Evolutionary conservation across 2,797 vertebrate genomes (phyloP), one percentile per base, ranked within the genome.

Genomic region (Parauchenoglanis ngamensis): DNA sequence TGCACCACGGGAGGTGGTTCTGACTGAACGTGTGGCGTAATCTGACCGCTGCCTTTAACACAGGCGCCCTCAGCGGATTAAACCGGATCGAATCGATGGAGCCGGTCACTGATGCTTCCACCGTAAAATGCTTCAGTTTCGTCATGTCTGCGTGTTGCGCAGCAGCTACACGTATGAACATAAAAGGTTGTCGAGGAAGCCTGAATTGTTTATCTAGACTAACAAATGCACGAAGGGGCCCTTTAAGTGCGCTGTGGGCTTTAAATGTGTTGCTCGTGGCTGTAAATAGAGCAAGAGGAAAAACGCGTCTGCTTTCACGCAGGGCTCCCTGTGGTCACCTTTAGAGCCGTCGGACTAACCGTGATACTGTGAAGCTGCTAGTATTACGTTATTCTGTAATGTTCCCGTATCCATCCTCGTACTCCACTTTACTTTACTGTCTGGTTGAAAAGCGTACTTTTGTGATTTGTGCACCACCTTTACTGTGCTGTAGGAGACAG

Each of bases 121-220:
- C 44, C 13, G 23, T 3, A 23, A 81, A 81, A 78, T 31, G 28
- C 17, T 76, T 21, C 23, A 7, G 0, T 46, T 73, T 59, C 4
- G 23, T 23, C 54, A 17, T 15, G 40, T 46, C 28, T 49, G 40
- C 7, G 7, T 61, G 40, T 61, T 23, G 44, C 72, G 35, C 28
- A 70, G 63, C 77, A 70, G 61, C 76, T 79, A 21, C 23, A 59
- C 35, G 13, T 31, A 52, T 72, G n/a, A 59, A n/a, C 2, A 31
- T 73, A 15, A 81, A 81, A 44, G 56, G 2, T 25, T 13, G 2
- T 73, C 0, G n/a, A 63, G 23, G 35, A 81, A 81, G 35, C 12
- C 21, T 63, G 56, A 87, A 87, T 82, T 75, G 76, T 87, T 83
- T 25, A 83, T 87, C 21, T 15, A 6, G 54, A 61, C 68, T 76